Evolutionary conservation across 64 coral and sea anemone species (phyloP).

Genomic region (Stylophora pistillata): DNA sequence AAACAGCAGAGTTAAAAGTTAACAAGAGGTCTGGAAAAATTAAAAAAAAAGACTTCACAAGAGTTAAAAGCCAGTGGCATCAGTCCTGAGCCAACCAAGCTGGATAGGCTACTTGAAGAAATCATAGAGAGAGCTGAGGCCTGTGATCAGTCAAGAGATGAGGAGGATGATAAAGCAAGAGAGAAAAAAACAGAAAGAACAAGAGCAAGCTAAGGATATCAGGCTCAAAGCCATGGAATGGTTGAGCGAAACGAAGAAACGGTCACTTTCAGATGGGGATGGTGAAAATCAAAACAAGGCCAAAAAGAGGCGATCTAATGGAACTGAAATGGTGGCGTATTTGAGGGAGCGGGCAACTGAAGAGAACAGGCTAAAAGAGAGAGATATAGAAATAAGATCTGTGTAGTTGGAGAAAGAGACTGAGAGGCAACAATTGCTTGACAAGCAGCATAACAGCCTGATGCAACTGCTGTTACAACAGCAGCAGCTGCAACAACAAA

Average conservation of each 20-base stretch:
- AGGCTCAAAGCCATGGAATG: constrained; percentile 32
- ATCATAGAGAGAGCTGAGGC: constrained; percentile 37
- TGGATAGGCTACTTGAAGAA: constrained; percentile 43
- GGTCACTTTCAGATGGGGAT: constrained; percentile 8
- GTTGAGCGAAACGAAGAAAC: constrained; percentile 21
- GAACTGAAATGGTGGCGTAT: no score
- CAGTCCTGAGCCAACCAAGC: constrained; percentile 30
- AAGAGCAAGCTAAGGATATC: no score
- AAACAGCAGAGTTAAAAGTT: constrained; percentile 44
- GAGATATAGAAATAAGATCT: no score
- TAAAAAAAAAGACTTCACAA: constrained; percentile 45
- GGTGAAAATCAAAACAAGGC: neutral
- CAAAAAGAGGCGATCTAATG: constrained; percentile 8
- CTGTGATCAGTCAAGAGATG: no score
- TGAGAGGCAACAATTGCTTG: no score
- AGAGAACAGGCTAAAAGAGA: no score
- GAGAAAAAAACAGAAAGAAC: no score
- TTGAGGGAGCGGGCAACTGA: no score
- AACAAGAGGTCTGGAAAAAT: constrained; percentile 63
- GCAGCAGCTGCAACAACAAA: constrained; percentile 45
- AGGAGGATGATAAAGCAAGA: no score
- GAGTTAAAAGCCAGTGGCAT: constrained; percentile 47
- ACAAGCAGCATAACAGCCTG: no score
- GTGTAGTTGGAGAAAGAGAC: no score
- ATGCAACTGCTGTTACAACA: constrained; percentile 51